A percentile compares a stretch with the other conserved stretches of the same genome.
Evolutionary conservation across 2,888 invertebrate genomes (phyloP).

Genomic region (Papilio protenor): DNA sequence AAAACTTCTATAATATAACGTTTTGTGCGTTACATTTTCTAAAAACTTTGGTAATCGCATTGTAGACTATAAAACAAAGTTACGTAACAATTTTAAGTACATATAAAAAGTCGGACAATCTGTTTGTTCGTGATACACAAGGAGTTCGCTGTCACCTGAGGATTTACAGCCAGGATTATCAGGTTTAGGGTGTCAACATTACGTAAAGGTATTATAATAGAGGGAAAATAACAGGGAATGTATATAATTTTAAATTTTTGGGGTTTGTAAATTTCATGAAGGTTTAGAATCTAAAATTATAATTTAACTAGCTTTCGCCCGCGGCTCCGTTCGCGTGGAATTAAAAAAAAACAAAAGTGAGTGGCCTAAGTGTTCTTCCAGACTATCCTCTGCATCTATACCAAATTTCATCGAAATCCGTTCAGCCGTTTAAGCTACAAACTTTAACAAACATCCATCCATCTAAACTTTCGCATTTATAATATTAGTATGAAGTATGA

Average conservation of each 20-base stretch:
- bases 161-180: constrained; percentile 43
- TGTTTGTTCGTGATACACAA: constrained; percentile 33
- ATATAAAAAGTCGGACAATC: constrained; percentile 12
- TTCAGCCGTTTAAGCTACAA: too few relatives aligned
- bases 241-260: not conserved
- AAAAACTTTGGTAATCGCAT: not conserved
- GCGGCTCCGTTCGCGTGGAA: too few relatives aligned
- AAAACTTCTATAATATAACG: too few relatives aligned
- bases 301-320: too few relatives aligned
- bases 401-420: too few relatives aligned
- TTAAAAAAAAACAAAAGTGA: too few relatives aligned
- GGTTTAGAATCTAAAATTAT: too few relatives aligned
- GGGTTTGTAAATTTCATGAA: not conserved
- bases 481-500: too few relatives aligned
- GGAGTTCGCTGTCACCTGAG: constrained; percentile 19
- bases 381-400: too few relatives aligned
- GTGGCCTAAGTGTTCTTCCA: too few relatives aligned
- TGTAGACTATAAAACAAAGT: not conserved
- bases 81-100: constrained; percentile 8
- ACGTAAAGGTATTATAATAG: constrained; percentile 10
- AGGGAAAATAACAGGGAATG: not conserved
- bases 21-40: not conserved
- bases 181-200: constrained; percentile 24
- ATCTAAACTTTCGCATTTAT: too few relatives aligned
- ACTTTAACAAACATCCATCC: too few relatives aligned